Conservation (phyloP, 2,113 vertebrate genomes). For the Gnathonemus echidnorhynchus region DNA sequence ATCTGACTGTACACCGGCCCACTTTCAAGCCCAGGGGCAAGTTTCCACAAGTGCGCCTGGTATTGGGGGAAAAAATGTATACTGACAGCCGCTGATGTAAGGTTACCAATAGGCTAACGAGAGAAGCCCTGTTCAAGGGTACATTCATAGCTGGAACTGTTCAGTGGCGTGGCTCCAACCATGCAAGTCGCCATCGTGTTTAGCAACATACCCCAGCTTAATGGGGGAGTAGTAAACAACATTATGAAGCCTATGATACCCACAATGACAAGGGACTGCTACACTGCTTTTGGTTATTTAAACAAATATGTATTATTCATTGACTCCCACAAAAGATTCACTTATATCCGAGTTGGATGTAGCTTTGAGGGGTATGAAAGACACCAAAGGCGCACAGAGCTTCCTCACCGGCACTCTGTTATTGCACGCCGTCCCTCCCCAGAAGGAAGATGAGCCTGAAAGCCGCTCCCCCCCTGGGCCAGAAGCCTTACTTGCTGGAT, state of each 20-base stretch:
- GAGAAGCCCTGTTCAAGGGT: background rate
- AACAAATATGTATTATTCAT: background rate
- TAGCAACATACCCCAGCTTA: background rate
- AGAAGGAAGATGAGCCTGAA: conserved; percentile 56
- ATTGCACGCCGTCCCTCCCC: conserved; percentile 23
- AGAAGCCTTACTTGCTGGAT: conserved; percentile 57
- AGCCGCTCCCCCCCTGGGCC: conserved; percentile 31
- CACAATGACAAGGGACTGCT: background rate
- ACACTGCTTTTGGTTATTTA: background rate
- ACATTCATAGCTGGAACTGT: background rate
- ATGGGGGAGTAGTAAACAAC: background rate
- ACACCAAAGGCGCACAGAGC: background rate
- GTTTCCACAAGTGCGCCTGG: too few relatives aligned
- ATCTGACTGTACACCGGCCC: too few relatives aligned
- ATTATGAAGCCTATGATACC: background rate
- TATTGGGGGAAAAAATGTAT: too few relatives aligned
- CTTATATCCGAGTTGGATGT: background rate
- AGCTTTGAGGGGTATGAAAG: background rate
- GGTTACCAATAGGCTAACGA: background rate
- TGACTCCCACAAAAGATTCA: background rate
- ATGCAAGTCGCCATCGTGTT: background rate
- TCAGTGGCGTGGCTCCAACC: background rate
- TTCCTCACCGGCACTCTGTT: background rate
- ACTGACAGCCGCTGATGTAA: too few relatives aligned
- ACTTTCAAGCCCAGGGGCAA: too few relatives aligned